Conservation (phyloP, 2,797 vertebrate genomes). For the Lithobates pipiens region DNA sequence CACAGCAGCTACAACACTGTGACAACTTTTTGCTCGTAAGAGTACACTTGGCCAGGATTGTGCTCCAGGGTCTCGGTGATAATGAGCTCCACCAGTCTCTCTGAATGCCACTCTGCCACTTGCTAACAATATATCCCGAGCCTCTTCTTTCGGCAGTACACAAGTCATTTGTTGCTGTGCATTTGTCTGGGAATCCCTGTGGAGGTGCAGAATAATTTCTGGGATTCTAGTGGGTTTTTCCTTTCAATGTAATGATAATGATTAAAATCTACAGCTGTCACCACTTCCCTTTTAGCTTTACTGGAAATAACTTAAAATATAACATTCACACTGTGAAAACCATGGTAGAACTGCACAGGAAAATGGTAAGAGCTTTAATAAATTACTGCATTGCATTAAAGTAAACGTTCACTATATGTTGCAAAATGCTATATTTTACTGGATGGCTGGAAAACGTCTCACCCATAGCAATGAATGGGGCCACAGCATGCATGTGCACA, state of each 20-base stretch:
- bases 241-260: slow-evolving; percentile 19
- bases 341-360: too few relatives aligned
- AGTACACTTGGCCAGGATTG: slow-evolving; percentile 3
- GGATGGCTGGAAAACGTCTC: too few relatives aligned
- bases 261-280: not conserved
- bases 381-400: too few relatives aligned
- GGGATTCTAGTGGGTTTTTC: slow-evolving; percentile 49
- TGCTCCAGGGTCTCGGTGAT: slow-evolving; percentile 16
- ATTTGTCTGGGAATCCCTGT: slow-evolving; percentile 38
- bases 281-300: not conserved
- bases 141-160: slow-evolving; percentile 29
- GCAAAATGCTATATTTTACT: too few relatives aligned
- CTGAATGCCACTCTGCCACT: not conserved
- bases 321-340: slow-evolving; percentile 10
- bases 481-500: too few relatives aligned
- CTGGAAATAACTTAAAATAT: not conserved
- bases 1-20: slow-evolving; percentile 30
- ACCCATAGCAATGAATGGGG: too few relatives aligned
- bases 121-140: slow-evolving; percentile 22
- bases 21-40: slow-evolving; percentile 35
- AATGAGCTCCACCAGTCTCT: slow-evolving; percentile 7
- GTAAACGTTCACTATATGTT: too few relatives aligned
- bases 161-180: slow-evolving; percentile 32
- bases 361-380: too few relatives aligned
- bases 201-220: slow-evolving; percentile 13